These are phyloP conservation scores for Heliconius cydno DNA, from an alignment of 2,888 invertebrate species.

Conservation along the genomic window DNA sequence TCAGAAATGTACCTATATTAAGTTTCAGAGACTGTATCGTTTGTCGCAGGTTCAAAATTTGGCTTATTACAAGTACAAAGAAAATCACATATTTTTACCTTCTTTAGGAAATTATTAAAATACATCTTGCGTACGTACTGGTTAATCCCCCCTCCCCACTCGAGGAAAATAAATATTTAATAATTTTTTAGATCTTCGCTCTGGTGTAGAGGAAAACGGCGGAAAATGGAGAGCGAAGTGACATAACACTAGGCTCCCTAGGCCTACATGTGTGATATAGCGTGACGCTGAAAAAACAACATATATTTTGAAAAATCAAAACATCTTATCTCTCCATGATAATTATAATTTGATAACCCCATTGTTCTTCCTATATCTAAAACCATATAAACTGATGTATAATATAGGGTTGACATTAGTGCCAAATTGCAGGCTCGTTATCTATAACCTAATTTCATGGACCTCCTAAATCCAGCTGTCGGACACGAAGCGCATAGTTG, in stretches of 20 bases:
- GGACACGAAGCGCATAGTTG: constrained; percentile 47
- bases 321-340: not conserved
- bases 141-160: no score
- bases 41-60: not conserved
- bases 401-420: constrained; percentile 23
- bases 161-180: no score
- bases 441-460: constrained; percentile 34
- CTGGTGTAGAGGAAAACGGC: no score
- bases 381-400: not conserved
- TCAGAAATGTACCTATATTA: not conserved
- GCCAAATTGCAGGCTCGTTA: constrained; percentile 32
- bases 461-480: constrained; percentile 43
- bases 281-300: no score
- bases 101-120: no score
- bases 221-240: no score
- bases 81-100: no score
- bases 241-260: no score
- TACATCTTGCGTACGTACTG: no score
- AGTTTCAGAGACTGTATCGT: not conserved
- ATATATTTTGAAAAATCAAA: not conserved
- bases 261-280: no score
- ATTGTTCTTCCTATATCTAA: not conserved
- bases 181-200: no score
- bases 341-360: not conserved
- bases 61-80: not conserved